Base-by-base conservation (phyloP, 2,888 invertebrate genomes). In the Pandemis corylana region DNA sequence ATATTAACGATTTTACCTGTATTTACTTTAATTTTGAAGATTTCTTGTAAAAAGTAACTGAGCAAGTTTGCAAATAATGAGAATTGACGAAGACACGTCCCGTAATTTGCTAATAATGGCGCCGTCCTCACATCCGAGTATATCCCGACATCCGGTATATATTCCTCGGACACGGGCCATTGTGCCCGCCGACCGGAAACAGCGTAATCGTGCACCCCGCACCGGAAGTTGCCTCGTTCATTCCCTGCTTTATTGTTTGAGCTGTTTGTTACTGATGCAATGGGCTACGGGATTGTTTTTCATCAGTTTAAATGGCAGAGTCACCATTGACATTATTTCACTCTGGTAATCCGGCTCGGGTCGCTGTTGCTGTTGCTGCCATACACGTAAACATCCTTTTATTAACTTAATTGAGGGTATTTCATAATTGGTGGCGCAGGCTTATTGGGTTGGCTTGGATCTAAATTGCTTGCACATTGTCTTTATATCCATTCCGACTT, bases 191-290 rank as follows among this genome's bases (percentile, higher is more conserved):
- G 76, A 78, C 71, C 78, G 79, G 78, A 79, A 78, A 76, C 77
- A 75, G 72, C 76, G 80, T 79, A 80, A 80, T 78, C 80, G 72
- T 68, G 78, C 78, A 76, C 76, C 76, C 77, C 77, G 71, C 74
- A 70, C 74, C 80, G 81, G 80, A 81, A 78, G 79, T 78, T 75
- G 77, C 79, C 79, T 81, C 79, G 77, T 81, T 79, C 79, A 79
- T 80, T 78, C 76, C 67, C 71, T 77, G 77, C 78, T 78, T 80
- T 80, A 81, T 80, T 82, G 80, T 80, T 80, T 76, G 78, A 78
- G 79, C 79, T 78, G 79, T 78, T 78, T 76, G 75, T 77, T 78
- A 77, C 75, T 72, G 80, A 74, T 76, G 78, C 77, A 72, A 72
- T 71, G 76, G 77, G 67, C 71, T 72, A 68, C 67, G 76, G 74